Evolutionary conservation across 2,797 vertebrate genomes (phyloP).

Genomic region (Apogon talboti): DNA sequence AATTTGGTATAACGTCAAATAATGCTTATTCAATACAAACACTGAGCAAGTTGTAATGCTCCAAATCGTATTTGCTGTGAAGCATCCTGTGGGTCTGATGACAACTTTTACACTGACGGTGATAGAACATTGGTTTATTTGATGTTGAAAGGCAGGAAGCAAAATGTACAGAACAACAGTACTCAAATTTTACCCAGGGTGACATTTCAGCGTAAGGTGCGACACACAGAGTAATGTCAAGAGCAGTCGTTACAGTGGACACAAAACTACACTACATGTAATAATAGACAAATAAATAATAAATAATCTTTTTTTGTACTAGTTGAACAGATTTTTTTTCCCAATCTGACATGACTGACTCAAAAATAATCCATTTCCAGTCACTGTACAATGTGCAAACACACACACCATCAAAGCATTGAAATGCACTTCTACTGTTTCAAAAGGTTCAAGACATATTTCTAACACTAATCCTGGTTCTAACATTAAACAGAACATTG

Average conservation of each 20-base stretch:
- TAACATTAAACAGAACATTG: neutral
- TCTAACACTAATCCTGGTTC: neutral
- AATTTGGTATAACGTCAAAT: neutral
- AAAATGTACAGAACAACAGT: neutral
- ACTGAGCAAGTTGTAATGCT: too few species aligned
- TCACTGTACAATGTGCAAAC: too few species aligned
- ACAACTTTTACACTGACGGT: constrained; percentile 4
- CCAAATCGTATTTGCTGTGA: neutral
- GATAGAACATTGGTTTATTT: constrained; percentile 22
- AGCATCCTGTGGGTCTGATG: constrained; percentile 26
- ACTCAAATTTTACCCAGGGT: neutral
- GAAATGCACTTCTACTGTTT: too few species aligned
- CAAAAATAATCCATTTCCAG: too few species aligned
- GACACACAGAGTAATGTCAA: neutral
- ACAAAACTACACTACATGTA: neutral
- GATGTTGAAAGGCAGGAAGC: constrained; percentile 52
- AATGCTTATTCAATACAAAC: neutral
- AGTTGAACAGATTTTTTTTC: neutral
- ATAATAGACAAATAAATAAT: neutral
- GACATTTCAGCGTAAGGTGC: neutral
- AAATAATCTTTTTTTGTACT: neutral
- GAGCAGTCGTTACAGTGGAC: neutral
- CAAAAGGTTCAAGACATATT: too few species aligned
- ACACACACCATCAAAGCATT: too few species aligned
- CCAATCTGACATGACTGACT: neutral